phyloP scores from a whole-genome alignment of 2,797 vertebrate genomes.

The Remorina albescens region DNA sequence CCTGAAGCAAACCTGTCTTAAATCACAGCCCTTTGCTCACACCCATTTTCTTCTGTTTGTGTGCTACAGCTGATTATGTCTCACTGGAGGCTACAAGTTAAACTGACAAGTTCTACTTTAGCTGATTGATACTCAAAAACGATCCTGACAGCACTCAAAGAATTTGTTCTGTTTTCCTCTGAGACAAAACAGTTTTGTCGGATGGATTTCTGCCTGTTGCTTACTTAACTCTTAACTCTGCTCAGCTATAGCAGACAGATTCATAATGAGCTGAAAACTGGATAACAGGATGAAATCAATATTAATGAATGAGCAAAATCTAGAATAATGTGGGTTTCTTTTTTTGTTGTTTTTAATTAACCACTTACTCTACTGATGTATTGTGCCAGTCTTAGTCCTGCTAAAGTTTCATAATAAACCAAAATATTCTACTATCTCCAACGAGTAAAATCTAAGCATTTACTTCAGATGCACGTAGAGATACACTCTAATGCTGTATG shows the following conservation, averaged over 20 bases:
- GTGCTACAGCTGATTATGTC: neutral
- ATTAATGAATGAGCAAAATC: neutral
- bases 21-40: neutral
- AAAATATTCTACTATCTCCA: neutral
- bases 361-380: too few species aligned
- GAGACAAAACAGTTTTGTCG: neutral
- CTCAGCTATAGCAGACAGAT: neutral
- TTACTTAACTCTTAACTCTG: neutral
- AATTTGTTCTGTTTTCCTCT: neutral
- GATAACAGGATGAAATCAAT: neutral
- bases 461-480: too few species aligned
- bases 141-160: neutral
- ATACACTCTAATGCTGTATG: too few species aligned
- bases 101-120: neutral
- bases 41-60: neutral
- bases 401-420: neutral
- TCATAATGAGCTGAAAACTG: too few species aligned
- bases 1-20: constrained; percentile 12
- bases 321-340: too few species aligned
- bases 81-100: neutral
- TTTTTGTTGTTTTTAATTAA: too few species aligned
- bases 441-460: too few species aligned
- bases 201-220: neutral
- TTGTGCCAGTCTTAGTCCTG: neutral
- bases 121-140: neutral